phyloP scores from a whole-genome alignment of 2,797 vertebrate genomes.

The Triplophysa yarkandensis region DNA sequence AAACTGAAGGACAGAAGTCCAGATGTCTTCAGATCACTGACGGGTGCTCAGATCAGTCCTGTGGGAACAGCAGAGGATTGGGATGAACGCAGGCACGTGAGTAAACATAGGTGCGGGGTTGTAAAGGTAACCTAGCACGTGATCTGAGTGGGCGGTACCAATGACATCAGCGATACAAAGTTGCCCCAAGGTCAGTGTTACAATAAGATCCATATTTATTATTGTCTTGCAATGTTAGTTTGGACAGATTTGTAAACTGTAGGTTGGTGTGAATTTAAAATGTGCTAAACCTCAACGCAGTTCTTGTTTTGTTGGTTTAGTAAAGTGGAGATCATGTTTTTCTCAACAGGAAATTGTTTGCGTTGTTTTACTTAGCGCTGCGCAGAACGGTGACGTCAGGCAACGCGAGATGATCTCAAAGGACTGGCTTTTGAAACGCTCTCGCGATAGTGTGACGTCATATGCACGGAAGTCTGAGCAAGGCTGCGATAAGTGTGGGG shows the following conservation, averaged over 20 bases:
- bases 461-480: neutral
- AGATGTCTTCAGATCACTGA: neutral
- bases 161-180: neutral
- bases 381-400: neutral
- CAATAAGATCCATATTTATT: too few relatives aligned
- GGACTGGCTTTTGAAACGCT: neutral
- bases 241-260: too few relatives aligned
- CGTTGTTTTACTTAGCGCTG: neutral
- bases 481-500: too few relatives aligned
- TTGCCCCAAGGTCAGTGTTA: neutral
- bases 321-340: neutral
- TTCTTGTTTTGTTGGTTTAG: neutral
- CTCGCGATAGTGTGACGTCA: neutral
- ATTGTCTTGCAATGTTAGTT: too few relatives aligned
- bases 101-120: conserved; percentile 50
- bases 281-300: neutral
- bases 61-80: neutral
- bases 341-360: too few relatives aligned
- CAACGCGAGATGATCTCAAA: too few relatives aligned
- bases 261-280: too few relatives aligned
- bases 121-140: conserved; percentile 50
- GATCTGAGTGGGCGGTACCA: conserved; percentile 4
- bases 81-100: conserved; percentile 14
- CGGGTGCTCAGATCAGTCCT: neutral
- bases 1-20: neutral